These are phyloP conservation scores for Nymphicus hollandicus DNA, from an alignment of 2,113 vertebrate species.

Conservation along the genomic window DNA sequence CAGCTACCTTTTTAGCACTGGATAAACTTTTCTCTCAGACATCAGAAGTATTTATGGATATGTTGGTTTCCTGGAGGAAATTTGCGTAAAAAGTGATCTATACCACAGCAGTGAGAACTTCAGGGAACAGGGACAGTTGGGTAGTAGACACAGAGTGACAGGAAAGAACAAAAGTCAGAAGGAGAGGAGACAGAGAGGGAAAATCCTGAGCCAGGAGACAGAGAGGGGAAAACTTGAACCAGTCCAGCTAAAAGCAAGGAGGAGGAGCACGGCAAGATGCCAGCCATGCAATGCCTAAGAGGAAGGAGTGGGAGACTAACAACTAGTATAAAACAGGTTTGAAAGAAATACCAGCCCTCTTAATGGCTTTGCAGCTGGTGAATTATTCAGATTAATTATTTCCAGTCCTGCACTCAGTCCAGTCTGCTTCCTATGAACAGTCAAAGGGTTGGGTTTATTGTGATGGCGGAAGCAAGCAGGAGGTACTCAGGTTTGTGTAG, in stretches of 20 bases:
- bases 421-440: not conserved
- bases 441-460: not conserved
- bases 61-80: not conserved
- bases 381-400: conserved; percentile 43
- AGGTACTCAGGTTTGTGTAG: not conserved
- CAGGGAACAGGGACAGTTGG: not conserved
- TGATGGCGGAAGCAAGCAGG: not conserved
- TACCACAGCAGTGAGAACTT: not conserved
- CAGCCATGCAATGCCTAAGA: not conserved
- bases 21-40: not conserved
- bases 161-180: not conserved
- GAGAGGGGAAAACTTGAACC: not conserved
- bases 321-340: not conserved
- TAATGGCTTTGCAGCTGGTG: conserved; percentile 19
- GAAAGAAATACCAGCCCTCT: conserved; percentile 5
- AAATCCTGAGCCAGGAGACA: not conserved
- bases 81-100: not conserved
- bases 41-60: not conserved
- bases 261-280: not conserved
- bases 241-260: not conserved
- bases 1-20: not conserved
- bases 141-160: not conserved
- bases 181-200: not conserved
- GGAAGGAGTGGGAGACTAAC: conserved; percentile 12
- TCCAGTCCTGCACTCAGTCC: not conserved